phyloP scores from a whole-genome alignment of 2,888 invertebrate species.

The Oscheius sp. region DNA sequence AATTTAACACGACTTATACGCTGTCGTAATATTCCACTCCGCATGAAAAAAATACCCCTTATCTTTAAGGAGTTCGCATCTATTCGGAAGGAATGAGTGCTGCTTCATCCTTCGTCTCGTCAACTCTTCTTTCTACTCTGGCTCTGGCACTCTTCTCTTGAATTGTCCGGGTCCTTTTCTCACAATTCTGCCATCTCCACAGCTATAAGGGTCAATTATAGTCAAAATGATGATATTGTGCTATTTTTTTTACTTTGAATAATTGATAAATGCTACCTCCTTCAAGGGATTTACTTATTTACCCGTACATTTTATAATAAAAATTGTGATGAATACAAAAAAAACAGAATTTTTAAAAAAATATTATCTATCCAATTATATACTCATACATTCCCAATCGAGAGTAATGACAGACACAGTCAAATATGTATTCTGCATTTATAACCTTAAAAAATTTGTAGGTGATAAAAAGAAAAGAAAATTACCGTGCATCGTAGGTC shows the following conservation, averaged over 20 bases:
- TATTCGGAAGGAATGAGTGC: slow-evolving; percentile 36
- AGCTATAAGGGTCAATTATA: slow-evolving; percentile 15
- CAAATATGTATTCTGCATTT: slow-evolving; percentile 21
- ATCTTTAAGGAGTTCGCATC: slow-evolving; percentile 32
- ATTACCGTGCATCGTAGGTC: neutral
- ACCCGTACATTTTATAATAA: neutral
- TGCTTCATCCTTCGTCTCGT: neutral
- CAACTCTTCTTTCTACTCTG: slow-evolving; percentile 2
- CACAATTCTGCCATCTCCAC: slow-evolving; percentile 18
- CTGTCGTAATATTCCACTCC: neutral
- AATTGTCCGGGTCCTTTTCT: neutral
- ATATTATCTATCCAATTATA: neutral
- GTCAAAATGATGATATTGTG: neutral
- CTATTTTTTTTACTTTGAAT: neutral
- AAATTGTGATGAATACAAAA: neutral
- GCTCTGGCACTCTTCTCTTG: neutral
- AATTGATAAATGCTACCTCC: neutral
- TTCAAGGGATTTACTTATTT: neutral
- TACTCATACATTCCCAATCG: neutral
- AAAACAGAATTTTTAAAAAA: slow-evolving; percentile 1
- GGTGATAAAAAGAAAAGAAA: neutral
- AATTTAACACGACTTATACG: neutral
- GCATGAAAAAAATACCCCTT: too few species aligned
- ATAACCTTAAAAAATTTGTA: slow-evolving; percentile 1
- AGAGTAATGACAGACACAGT: neutral